A percentile compares a stretch with the other conserved stretches of the same genome.
These are phyloP conservation scores for Phataginus tricuspis DNA, from an alignment of 2,797 vertebrate species.

Conservation along the genomic window DNA sequence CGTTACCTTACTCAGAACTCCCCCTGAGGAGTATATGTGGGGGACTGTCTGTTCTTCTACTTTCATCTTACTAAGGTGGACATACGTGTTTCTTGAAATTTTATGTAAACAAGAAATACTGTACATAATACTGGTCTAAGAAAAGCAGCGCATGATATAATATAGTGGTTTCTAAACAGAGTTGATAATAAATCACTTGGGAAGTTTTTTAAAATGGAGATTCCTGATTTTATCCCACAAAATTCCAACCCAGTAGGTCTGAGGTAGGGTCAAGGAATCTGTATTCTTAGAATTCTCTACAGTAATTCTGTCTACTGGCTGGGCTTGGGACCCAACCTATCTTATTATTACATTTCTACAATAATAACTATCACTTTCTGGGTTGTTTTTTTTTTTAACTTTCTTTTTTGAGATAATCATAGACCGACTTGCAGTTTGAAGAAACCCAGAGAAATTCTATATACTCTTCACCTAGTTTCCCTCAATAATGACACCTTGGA, in stretches of 20 bases:
- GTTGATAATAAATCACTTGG: neutral
- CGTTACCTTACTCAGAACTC: neutral
- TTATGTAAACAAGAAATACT: neutral
- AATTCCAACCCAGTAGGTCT: neutral
- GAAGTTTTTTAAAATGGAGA: neutral
- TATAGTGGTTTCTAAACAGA: neutral
- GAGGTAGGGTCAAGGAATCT: neutral
- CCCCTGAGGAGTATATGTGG: neutral
- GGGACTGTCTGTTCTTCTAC: neutral
- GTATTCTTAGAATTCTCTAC: neutral
- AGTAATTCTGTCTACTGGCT: conserved; percentile 13
- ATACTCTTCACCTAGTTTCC: neutral
- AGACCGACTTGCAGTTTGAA: neutral
- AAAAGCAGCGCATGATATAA: neutral
- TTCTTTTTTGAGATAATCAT: neutral
- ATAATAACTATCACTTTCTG: neutral
- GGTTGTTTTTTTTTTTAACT: neutral
- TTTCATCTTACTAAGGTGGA: neutral
- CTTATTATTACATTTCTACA: neutral
- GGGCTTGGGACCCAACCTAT: neutral
- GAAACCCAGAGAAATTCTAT: neutral
- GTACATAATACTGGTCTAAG: neutral
- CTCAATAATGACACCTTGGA: neutral
- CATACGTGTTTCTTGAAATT: neutral
- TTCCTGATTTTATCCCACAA: neutral